A percentile compares a stretch with the other conserved stretches of the same genome.
Conservation (phyloP, 2,113 vertebrate genomes). For the Tenrec ecaudatus region DNA sequence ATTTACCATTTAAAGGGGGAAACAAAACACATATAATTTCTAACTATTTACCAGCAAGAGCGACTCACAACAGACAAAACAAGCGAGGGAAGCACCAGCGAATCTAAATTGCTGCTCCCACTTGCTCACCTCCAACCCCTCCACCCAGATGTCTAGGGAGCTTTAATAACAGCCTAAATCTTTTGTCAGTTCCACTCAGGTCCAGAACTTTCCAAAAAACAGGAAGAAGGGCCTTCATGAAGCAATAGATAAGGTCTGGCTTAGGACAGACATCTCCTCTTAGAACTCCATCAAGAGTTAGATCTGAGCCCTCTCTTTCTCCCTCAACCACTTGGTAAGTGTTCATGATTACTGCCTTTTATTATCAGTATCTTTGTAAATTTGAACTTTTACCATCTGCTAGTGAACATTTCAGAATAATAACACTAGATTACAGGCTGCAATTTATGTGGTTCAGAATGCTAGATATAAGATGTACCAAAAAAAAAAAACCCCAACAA, state of each 20-base stretch:
- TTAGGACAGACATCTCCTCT: neutral
- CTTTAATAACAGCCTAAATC: neutral
- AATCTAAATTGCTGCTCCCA: neutral
- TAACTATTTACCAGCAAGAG: conserved; percentile 67
- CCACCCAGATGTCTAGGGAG: conserved; percentile 16
- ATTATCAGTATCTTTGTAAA: neutral
- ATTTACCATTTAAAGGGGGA: conserved; percentile 67
- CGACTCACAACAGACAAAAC: conserved; percentile 57
- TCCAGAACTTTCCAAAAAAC: conserved; percentile 1
- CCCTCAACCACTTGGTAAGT: neutral
- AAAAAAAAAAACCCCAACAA: too few species aligned
- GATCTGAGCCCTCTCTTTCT: neutral
- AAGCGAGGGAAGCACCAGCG: neutral
- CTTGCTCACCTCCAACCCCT: neutral
- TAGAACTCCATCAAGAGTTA: neutral
- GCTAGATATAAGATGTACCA: too few species aligned
- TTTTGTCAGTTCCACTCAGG: neutral
- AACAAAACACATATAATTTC: conserved; percentile 68
- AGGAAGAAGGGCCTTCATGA: neutral
- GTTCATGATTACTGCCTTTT: neutral
- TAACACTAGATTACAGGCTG: too few species aligned
- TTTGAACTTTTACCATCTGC: neutral
- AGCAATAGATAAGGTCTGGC: too few species aligned
- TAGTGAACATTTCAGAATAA: too few species aligned
- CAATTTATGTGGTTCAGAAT: too few species aligned